Conservation (phyloP, 2,888 invertebrate genomes). For the Xestia sexstrigata region DNA sequence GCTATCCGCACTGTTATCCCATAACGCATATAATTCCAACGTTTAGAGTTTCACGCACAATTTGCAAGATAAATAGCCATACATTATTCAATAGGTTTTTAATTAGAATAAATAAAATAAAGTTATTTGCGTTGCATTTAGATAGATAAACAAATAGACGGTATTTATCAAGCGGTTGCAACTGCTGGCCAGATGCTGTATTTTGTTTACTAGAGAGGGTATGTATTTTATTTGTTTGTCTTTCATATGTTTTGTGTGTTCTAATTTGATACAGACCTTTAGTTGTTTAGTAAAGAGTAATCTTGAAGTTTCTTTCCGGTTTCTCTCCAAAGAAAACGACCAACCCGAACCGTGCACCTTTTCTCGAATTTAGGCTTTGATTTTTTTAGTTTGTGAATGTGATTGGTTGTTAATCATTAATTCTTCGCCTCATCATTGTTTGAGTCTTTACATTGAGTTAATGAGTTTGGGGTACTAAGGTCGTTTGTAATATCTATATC, state of each 20-base stretch:
- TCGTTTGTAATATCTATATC: neutral
- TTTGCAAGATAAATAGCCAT: constrained; percentile 58
- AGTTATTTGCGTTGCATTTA: constrained; percentile 56
- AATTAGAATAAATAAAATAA: constrained; percentile 65
- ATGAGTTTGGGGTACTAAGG: neutral
- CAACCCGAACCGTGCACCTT: too few species aligned
- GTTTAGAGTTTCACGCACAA: constrained; percentile 46
- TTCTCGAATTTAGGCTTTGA: too few species aligned
- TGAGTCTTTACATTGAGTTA: neutral
- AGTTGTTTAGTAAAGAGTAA: too few species aligned
- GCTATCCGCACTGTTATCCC: constrained; percentile 27
- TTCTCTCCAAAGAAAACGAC: too few species aligned
- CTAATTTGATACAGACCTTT: neutral
- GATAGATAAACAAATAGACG: constrained; percentile 59
- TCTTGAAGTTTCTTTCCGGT: too few species aligned
- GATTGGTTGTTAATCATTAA: neutral
- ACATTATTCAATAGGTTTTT: constrained; percentile 64
- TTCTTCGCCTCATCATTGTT: neutral
- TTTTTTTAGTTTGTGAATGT: neutral
- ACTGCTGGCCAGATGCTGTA: constrained; percentile 66
- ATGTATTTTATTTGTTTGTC: constrained; percentile 30
- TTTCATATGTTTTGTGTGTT: constrained; percentile 12
- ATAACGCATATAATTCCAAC: constrained; percentile 23
- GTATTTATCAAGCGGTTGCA: constrained; percentile 61
- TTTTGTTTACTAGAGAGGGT: constrained; percentile 39